Evolutionary conservation across 2,888 invertebrate genomes (phyloP), one percentile per base, ranked within the genome.

Genomic region (Osedax fenrisi): DNA sequence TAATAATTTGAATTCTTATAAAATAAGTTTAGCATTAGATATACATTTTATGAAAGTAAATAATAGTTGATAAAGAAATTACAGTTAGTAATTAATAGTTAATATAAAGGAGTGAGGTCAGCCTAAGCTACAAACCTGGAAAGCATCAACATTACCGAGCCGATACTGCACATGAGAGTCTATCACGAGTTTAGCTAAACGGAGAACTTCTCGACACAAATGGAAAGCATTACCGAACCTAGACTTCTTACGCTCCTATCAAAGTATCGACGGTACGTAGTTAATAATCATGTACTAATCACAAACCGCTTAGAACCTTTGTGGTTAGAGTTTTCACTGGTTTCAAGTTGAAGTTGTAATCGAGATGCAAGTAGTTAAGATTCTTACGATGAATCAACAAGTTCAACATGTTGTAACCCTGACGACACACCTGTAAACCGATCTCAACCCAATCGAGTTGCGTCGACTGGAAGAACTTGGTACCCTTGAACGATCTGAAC

Each of bases 381-480:
- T 99, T 99, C 86, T 99, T 99, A 77, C 98, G 90, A 85, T 99
- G 98, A 82, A 99, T 99, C 78, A 99, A 87, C 77, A 99, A 87
- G 85, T 99, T 99, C 78, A 99, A 86, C 98, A 99, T 99, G 85
- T 99, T 99, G 86, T 99, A 99, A 2, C 98, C 98, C 85, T 99
- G 98, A 0, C 97, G 89, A 84, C 98, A 97, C 0, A 96, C 79
- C 87, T 98, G 98, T 66, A 98, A 86, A 2, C 98, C 98, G 13
- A 95, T 96, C 86, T 99, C 98, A 1, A 99, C 98, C 98, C 98
- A 99, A 86, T 99, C 98, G 79, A 99, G 86, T 0, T 95, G 95
- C 0, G 98, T 99, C 0, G 94, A 94, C 89, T 99, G 97, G 88
- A 99, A 99, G 87, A 99, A 99, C 86, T 99, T 99, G 0, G 98